Evolutionary conservation across 2,797 vertebrate species (phyloP).

Genomic region (Distichodus sexfasciatus): DNA sequence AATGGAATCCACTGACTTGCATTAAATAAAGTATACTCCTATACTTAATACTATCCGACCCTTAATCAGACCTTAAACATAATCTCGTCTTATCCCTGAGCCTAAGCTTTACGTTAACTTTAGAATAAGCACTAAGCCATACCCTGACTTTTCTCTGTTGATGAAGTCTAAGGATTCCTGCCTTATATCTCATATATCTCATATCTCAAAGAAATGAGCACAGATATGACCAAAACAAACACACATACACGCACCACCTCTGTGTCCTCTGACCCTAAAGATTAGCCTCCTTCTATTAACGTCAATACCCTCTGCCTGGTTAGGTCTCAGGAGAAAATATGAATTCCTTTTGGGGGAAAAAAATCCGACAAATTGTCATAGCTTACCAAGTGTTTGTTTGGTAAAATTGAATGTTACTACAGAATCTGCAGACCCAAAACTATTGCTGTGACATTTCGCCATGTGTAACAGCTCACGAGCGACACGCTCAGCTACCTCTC

Average conservation of each 20-base stretch:
- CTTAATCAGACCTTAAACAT: too few relatives aligned
- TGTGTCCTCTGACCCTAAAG: not conserved
- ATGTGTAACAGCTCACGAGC: not conserved
- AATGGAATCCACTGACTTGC: too few relatives aligned
- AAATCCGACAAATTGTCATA: too few relatives aligned
- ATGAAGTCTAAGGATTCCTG: not conserved
- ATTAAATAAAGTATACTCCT: too few relatives aligned
- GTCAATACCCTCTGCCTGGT: not conserved
- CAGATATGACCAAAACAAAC: not conserved
- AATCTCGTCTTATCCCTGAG: too few relatives aligned
- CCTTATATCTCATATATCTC: too few relatives aligned
- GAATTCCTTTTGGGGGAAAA: not conserved
- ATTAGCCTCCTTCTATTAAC: not conserved
- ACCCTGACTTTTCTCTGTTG: not conserved
- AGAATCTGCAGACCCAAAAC: not conserved
- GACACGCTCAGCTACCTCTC: not conserved
- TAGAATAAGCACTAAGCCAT: too few relatives aligned
- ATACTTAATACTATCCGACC: too few relatives aligned
- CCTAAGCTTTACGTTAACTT: too few relatives aligned
- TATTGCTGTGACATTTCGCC: constrained; percentile 3
- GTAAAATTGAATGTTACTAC: too few relatives aligned
- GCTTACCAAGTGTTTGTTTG: too few relatives aligned
- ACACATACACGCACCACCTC: not conserved
- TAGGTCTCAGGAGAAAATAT: not conserved
- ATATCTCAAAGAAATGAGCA: not conserved